Evolutionary conservation across 2,888 invertebrate species (phyloP).

Genomic region (Rhingia campestris): DNA sequence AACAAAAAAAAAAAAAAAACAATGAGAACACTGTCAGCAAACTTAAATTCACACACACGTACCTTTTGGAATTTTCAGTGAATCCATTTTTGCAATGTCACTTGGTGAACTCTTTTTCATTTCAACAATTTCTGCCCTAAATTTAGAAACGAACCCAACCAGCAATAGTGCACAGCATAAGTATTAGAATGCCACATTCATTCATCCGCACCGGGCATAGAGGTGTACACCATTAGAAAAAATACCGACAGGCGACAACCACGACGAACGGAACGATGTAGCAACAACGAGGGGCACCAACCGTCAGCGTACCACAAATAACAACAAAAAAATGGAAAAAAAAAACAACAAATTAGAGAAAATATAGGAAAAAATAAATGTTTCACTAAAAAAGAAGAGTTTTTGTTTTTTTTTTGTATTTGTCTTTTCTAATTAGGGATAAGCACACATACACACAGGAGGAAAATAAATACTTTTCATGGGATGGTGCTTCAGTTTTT

Average conservation of each 20-base stretch:
- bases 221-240: slow-evolving; percentile 14
- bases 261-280: slow-evolving; percentile 6
- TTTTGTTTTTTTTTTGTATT: slow-evolving; percentile 20
- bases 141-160: slow-evolving; percentile 71
- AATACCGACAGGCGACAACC: slow-evolving; percentile 52
- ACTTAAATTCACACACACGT: slow-evolving; percentile 54
- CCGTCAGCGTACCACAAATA: slow-evolving; percentile 30
- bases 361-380: slow-evolving; percentile 10
- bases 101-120: slow-evolving; percentile 75
- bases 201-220: slow-evolving; percentile 56
- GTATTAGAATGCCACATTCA: slow-evolving; percentile 40
- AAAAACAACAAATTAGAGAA: slow-evolving; percentile 58
- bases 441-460: slow-evolving; percentile 46
- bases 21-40: background rate
- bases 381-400: slow-evolving; percentile 36
- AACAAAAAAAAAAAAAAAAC: background rate
- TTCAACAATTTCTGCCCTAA: slow-evolving; percentile 75
- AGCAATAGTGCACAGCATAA: slow-evolving; percentile 21
- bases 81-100: slow-evolving; percentile 79
- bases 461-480: slow-evolving; percentile 41
- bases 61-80: slow-evolving; percentile 82
- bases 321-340: slow-evolving; percentile 27
- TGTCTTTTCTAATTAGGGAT: slow-evolving; percentile 69
- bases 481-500: slow-evolving; percentile 27
- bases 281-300: slow-evolving; percentile 29